Evolutionary conservation across 2,113 vertebrate species (phyloP).

Genomic region (Perca schrenkii): DNA sequence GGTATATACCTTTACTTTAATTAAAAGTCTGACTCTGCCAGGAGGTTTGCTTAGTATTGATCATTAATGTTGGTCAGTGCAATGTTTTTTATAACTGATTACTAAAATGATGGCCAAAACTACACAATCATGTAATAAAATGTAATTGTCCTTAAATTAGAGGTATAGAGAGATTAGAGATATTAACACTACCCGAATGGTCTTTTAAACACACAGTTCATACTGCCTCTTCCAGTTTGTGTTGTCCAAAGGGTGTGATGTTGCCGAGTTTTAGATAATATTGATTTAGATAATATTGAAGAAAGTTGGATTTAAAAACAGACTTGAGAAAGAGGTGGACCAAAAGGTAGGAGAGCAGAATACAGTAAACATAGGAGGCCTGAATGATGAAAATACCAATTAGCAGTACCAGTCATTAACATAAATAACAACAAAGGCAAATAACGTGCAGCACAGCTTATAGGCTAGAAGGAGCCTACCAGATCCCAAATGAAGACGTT

Average conservation of each 20-base stretch:
- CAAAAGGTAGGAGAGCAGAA: not conserved
- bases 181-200: no score
- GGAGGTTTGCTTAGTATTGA: no score
- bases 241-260: not conserved
- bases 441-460: not conserved
- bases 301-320: no score
- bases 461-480: not conserved
- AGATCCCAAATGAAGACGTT: constrained; percentile 16
- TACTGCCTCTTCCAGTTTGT: not conserved
- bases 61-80: no score
- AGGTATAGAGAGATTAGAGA: no score
- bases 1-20: no score
- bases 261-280: not conserved
- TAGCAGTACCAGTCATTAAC: constrained; percentile 7
- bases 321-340: not conserved
- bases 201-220: not conserved
- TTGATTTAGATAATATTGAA: not conserved
- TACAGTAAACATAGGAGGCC: not conserved
- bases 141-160: no score
- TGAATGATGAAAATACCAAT: constrained; percentile 2
- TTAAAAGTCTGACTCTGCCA: no score
- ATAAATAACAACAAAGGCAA: constrained; percentile 3
- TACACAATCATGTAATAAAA: no score
- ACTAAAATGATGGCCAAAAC: no score
- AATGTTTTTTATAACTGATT: no score